phyloP scores from a whole-genome alignment of 2,797 vertebrate species.

The Adelosebastes latens region DNA sequence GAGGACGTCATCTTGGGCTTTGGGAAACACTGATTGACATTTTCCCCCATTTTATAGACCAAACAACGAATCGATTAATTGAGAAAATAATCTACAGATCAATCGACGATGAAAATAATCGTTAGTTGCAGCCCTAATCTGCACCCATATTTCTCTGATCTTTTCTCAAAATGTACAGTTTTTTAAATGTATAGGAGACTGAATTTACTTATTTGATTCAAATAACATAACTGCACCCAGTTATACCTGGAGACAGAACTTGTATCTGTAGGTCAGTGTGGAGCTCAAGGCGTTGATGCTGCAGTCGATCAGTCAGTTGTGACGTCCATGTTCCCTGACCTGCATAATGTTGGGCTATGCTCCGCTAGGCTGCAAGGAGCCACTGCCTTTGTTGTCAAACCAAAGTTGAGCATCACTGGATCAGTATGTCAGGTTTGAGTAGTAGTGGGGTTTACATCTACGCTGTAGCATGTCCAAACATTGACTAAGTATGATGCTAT shows the following conservation, averaged over 20 bases:
- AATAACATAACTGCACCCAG: background rate
- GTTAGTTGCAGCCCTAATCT: no score
- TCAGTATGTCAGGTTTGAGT: background rate
- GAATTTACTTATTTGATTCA: background rate
- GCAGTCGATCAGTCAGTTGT: slow-evolving; percentile 3
- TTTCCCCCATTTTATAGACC: accelerated
- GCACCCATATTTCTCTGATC: background rate
- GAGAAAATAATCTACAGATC: no score
- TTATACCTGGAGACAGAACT: background rate
- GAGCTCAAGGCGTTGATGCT: background rate
- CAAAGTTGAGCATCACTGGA: slow-evolving; percentile 20
- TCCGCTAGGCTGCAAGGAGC: background rate
- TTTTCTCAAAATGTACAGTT: background rate
- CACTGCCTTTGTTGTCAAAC: background rate
- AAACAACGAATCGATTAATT: no score
- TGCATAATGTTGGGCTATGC: background rate
- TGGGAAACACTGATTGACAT: accelerated
- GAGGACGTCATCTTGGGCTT: no score
- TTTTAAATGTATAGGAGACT: background rate
- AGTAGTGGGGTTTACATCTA: background rate
- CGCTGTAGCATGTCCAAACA: background rate
- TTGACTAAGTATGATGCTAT: background rate
- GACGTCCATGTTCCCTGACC: background rate
- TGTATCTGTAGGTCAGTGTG: background rate
- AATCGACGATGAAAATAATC: no score